Evolutionary conservation across 2,113 vertebrate species (phyloP), one percentile per base, ranked within the genome.

Genomic region (Nipponia nippon): DNA sequence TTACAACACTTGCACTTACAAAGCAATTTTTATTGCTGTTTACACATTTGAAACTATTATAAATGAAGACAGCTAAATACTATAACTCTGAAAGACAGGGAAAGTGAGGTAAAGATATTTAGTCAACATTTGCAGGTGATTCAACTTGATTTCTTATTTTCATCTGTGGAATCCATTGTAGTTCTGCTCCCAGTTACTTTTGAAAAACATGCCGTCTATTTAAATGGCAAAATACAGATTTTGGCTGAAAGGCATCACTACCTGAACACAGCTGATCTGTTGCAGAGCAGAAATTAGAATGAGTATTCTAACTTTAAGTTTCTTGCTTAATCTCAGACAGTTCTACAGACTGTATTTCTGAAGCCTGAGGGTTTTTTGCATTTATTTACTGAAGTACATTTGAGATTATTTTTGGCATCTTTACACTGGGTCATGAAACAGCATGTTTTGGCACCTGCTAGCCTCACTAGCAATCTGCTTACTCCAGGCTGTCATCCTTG

Each of bases 321-420:
- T 89, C 66, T 62, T 88, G 21, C 75, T 83, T 70, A 73, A 88
- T 65, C 77, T 85, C 83, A 94, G 62, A 73, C 78, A 88, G n/a
- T 83, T 92, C 71, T 83, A 46, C 4, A 10, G 40, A 78, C 66
- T 49, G n/a, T 66, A 77, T 67, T 95, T 87, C 84, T 80, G 42
- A 96, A 91, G 93, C 69, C 88, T 87, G 62, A 73, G 67, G 91
- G 49, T 13, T 14, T 83, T 92, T 90, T 95, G 77, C 47, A 67
- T 82, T 88, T 88, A 91, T 96, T 90, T 97, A 87, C 76, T 87
- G 59, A 91, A 96, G 72, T 83, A 56, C 36, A 44, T 78, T 89
- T 89, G 72, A 75, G 89, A 93, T 90, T 91, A 95, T 96, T 87
- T 89, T 91, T 96, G 96, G 96, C 96, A 94, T 96, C 49, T 71